Conservation (phyloP, 2,113 vertebrate genomes). For the Aldabrachelys gigantea region DNA sequence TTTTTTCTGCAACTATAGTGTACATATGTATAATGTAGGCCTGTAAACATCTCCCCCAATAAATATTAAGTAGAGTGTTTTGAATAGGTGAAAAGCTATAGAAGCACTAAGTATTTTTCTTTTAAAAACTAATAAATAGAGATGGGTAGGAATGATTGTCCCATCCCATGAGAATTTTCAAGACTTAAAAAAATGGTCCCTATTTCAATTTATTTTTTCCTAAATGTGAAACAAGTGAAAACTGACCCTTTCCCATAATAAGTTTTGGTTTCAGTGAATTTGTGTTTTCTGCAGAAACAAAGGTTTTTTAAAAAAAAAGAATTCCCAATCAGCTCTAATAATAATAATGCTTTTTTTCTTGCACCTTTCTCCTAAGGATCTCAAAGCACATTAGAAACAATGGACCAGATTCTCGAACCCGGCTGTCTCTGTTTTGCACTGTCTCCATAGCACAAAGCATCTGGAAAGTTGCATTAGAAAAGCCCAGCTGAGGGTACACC, state of each 20-base stretch:
- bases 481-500: accelerated
- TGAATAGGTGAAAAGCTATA: not conserved
- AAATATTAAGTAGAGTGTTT: not conserved
- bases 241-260: not conserved
- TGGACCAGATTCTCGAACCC: not conserved
- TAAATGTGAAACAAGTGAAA: not conserved
- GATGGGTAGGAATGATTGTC: not conserved
- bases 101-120: not conserved
- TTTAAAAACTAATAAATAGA: conserved; percentile 16
- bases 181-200: not conserved
- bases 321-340: not conserved
- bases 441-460: not conserved
- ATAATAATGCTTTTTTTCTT: not conserved
- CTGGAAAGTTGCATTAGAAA: not conserved
- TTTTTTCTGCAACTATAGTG: not conserved
- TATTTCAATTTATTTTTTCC: not conserved
- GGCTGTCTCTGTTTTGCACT: not conserved
- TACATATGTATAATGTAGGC: not conserved
- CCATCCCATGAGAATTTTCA: not conserved
- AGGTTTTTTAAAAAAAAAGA: not conserved
- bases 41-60: not conserved
- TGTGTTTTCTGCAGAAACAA: not conserved
- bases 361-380: not conserved
- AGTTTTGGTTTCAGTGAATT: not conserved
- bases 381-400: not conserved